A percentile compares a stretch with the other conserved stretches of the same genome.
These are phyloP conservation scores for Australoheros facetus DNA, from an alignment of 2,797 vertebrate species.

Conservation along the genomic window DNA sequence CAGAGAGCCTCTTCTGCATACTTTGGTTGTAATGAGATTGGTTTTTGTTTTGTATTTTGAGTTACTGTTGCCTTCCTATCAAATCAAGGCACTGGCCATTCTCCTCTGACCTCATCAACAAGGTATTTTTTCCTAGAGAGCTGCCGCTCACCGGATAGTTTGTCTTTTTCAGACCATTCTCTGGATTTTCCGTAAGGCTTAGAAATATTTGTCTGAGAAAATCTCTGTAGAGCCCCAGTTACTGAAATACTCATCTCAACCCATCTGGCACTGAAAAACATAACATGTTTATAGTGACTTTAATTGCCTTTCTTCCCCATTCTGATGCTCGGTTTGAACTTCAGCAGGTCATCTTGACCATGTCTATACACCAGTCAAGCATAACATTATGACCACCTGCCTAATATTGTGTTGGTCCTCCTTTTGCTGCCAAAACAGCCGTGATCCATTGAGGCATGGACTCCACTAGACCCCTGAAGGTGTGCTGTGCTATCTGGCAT, in stretches of 20 bases:
- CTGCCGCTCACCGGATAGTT: background rate
- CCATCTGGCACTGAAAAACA: background rate
- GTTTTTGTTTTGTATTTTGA: background rate
- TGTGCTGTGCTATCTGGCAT: too few species aligned
- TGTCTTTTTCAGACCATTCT: background rate
- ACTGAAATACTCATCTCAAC: background rate
- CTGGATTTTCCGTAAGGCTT: background rate
- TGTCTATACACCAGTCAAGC: background rate
- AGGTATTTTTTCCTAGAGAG: background rate
- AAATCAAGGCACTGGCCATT: background rate
- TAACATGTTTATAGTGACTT: background rate
- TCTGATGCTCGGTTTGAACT: background rate
- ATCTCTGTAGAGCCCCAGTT: background rate
- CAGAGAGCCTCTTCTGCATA: background rate
- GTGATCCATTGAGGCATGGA: too few species aligned
- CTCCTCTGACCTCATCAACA: background rate
- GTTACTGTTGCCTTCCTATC: background rate
- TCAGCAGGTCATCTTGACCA: background rate
- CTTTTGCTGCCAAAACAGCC: too few species aligned
- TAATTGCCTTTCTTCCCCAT: background rate
- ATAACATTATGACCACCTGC: too few species aligned
- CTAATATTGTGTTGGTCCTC: too few species aligned
- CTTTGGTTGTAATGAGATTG: background rate
- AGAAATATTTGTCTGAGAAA: background rate
- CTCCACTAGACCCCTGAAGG: too few species aligned